Base-by-base conservation (phyloP, 2,113 vertebrate genomes). In the Casuarius casuarius region DNA sequence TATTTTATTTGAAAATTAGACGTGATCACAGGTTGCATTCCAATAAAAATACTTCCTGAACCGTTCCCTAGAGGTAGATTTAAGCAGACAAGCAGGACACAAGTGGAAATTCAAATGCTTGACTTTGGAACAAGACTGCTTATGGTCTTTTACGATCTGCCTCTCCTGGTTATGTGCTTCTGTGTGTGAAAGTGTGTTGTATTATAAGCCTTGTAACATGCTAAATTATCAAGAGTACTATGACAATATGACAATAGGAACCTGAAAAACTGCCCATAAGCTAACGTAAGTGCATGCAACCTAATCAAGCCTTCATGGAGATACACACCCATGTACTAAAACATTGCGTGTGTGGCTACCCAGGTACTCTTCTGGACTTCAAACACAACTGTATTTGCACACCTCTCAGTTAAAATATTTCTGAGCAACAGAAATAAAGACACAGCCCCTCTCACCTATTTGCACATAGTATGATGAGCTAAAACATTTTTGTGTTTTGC, bases 351-450 rank as follows among this genome's bases (percentile, higher is more conserved):
- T 25, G 59, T 1, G 22, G 46, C 51, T 33, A 72, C 4, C 7
- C n/a, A 14, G 0, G 1, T 1, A 46, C 7, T 44, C 14, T 48
- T 74, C 3, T 21, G 65, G 59, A 75, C 33, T 44, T 17, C 40
- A 91, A 87, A 35, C 12, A 62, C 52, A 65, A 42, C 25, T 49
- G 35, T 22, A 74, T 71, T 49, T 38, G n/a, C 35, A 58, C 33
- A 67, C 6, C 42, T 77, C 46, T 62, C 67, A 73, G 58, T 14
- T 51, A 7, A 75, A 92, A 31, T 51, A 81, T 38, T 92, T 63
- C 51, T 4, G n/a, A 70, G 44, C 29, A 56, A 25, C 6, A 78
- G 54, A 81, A 89, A 77, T 1, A 58, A 56, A 59, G 84, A 48
- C 22, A n/a, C 7, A 92, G 81, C 49, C 5, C 16, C 5, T 81